A percentile compares a stretch with the other conserved stretches of the same genome.
phyloP scores from a whole-genome alignment of 2,888 invertebrate species.

The Nebria brevicollis region DNA sequence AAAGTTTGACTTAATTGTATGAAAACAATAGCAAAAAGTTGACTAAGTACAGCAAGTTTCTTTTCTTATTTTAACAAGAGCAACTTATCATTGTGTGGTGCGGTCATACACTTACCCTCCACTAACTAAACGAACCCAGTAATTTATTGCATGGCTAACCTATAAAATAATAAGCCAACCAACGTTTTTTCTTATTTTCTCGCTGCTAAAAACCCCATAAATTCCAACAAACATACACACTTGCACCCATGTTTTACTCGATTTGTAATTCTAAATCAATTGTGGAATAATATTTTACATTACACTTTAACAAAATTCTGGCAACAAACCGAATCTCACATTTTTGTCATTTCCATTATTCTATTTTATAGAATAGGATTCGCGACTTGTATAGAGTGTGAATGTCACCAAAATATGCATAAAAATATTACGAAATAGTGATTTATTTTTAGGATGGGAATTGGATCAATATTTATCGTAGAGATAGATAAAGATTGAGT shows the following conservation, averaged over 20 bases:
- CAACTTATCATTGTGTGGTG: slow-evolving; percentile 38
- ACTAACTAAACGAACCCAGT: slow-evolving; percentile 38
- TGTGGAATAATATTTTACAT: neutral
- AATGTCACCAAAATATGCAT: neutral
- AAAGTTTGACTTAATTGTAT: slow-evolving; percentile 43
- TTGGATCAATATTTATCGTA: too few relatives aligned
- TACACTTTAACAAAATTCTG: neutral
- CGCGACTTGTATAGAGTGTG: neutral
- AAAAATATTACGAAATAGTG: too few relatives aligned
- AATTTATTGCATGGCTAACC: slow-evolving; percentile 40
- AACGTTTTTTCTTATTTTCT: slow-evolving; percentile 20
- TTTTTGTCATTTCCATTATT: neutral
- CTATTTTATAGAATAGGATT: neutral
- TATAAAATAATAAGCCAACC: slow-evolving; percentile 36
- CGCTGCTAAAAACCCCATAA: neutral
- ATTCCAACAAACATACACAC: neutral
- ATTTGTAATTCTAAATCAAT: neutral
- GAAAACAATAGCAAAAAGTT: slow-evolving; percentile 46
- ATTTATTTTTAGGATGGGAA: too few relatives aligned
- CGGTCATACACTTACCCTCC: slow-evolving; percentile 19
- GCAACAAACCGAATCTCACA: neutral
- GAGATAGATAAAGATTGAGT: too few relatives aligned
- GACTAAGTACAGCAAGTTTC: slow-evolving; percentile 26
- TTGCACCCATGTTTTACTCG: neutral
- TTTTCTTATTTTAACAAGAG: neutral